A percentile compares a stretch with the other conserved stretches of the same genome.
These are phyloP conservation scores for Beroe forskalii DNA, from an alignment of 37 sponge, comb jelly and placozoan genomes.

Conservation along the genomic window DNA sequence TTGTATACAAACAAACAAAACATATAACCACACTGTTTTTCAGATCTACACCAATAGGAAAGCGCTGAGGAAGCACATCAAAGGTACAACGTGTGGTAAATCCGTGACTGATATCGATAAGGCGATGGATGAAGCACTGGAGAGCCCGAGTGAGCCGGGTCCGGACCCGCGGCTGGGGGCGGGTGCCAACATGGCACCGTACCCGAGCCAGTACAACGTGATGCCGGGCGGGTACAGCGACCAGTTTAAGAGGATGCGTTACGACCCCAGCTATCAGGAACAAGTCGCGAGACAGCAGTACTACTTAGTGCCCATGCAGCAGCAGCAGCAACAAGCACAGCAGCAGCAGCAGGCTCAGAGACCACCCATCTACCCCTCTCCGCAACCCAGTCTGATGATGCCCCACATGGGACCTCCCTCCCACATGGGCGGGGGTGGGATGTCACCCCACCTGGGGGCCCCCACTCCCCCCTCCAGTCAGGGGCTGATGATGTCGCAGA, in stretches of 20 bases:
- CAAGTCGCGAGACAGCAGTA: slow-evolving; percentile 28
- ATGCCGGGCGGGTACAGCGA: slow-evolving; percentile 3
- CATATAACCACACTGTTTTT: no score
- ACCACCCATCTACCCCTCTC: slow-evolving; percentile 52
- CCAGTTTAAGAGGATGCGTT: slow-evolving; percentile 61
- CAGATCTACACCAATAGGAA: slow-evolving; percentile 63
- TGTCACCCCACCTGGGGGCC: neutral
- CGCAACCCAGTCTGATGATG: slow-evolving; percentile 22
- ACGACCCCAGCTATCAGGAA: slow-evolving; percentile 41
- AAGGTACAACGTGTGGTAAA: slow-evolving; percentile 56
- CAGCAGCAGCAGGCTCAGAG: slow-evolving; percentile 18
- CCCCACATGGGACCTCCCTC: slow-evolving; percentile 36
- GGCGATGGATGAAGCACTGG: slow-evolving; percentile 57
- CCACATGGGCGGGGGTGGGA: neutral
- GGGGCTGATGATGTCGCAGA: neutral
- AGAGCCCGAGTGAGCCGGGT: slow-evolving; percentile 47
- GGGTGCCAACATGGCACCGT: neutral
- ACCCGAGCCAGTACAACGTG: neutral
- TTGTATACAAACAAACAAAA: no score
- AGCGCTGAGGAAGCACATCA: slow-evolving; percentile 56
- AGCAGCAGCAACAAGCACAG: neutral
- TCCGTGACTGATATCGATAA: slow-evolving; percentile 56
- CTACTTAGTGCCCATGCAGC: slow-evolving; percentile 59
- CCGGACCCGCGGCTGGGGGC: slow-evolving; percentile 30
- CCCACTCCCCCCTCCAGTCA: neutral